A percentile compares a stretch with the other conserved stretches of the same genome.
These are phyloP conservation scores for Elephantulus edwardii DNA, from an alignment of 2,113 vertebrate genomes.

Conservation along the genomic window DNA sequence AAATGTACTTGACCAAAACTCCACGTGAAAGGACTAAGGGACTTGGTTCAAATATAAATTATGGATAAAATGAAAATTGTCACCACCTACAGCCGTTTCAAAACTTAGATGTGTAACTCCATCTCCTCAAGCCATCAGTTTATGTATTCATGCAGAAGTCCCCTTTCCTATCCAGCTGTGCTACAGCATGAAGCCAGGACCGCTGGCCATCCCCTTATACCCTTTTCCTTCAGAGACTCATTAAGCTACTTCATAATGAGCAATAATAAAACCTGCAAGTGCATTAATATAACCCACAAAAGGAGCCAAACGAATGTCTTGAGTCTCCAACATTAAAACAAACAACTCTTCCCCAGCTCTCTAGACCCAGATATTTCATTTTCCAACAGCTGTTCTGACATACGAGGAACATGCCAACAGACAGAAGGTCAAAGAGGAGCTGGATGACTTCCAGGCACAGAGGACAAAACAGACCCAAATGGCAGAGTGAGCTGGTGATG, in stretches of 20 bases:
- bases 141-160: not conserved
- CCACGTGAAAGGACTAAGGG: not conserved
- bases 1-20: not conserved
- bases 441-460: conserved; percentile 11
- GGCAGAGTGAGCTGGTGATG: not conserved
- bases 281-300: conserved; percentile 15
- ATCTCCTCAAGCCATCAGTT: not conserved
- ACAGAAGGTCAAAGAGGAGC: conserved; percentile 13
- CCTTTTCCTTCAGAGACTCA: not conserved
- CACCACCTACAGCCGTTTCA: not conserved
- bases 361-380: not conserved
- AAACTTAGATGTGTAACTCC: not conserved
- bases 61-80: not conserved
- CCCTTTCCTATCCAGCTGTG: not conserved
- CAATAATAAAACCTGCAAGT: not conserved
- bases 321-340: not conserved
- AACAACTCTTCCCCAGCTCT: not conserved
- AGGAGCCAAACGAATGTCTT: not conserved
- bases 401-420: not conserved
- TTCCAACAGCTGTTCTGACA: conserved; percentile 19
- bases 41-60: not conserved
- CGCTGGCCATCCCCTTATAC: not conserved
- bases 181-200: not conserved
- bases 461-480: not conserved
- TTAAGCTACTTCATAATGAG: conserved; percentile 22